These are phyloP conservation scores for Psococerastis gibbosa DNA, from an alignment of 2,888 invertebrate species.

Conservation along the genomic window DNA sequence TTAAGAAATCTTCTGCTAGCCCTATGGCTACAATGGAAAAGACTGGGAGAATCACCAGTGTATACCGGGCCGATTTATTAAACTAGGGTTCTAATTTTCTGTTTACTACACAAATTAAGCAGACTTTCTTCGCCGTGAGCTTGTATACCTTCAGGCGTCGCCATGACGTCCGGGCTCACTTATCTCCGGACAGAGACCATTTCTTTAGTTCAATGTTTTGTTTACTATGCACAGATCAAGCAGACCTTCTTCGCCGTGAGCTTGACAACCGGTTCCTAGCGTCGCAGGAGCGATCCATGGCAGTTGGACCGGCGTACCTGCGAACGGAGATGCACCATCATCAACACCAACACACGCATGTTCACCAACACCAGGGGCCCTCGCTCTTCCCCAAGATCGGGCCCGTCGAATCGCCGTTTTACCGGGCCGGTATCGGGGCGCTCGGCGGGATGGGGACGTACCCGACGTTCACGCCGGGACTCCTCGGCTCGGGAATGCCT, in stretches of 20 bases:
- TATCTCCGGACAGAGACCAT: no score
- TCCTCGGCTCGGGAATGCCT: conserved; percentile 57
- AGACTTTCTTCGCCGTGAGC: no score
- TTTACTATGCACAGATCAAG: conserved; percentile 46
- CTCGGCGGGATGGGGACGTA: conserved; percentile 60
- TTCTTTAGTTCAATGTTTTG: conserved; percentile 11
- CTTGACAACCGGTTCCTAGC: conserved; percentile 80
- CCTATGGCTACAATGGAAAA: no score
- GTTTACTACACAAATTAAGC: no score
- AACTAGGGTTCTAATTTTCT: no score
- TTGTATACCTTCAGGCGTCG: no score
- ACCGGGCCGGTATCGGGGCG: conserved; percentile 53
- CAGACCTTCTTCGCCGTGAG: conserved; percentile 73
- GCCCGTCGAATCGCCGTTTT: conserved; percentile 56
- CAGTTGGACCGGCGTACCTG: conserved; percentile 36
- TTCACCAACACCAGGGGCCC: conserved; percentile 41
- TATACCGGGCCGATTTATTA: no score
- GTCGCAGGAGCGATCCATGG: conserved; percentile 48
- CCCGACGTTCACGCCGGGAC: conserved; percentile 54
- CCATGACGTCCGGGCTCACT: no score
- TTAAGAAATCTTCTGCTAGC: no score
- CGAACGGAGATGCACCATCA: conserved; percentile 84
- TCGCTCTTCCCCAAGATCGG: conserved; percentile 53
- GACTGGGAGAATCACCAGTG: no score
- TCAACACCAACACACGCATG: conserved; percentile 81